Evolutionary conservation across 2,888 invertebrate species (phyloP).

Genomic region (Troides aeacus): DNA sequence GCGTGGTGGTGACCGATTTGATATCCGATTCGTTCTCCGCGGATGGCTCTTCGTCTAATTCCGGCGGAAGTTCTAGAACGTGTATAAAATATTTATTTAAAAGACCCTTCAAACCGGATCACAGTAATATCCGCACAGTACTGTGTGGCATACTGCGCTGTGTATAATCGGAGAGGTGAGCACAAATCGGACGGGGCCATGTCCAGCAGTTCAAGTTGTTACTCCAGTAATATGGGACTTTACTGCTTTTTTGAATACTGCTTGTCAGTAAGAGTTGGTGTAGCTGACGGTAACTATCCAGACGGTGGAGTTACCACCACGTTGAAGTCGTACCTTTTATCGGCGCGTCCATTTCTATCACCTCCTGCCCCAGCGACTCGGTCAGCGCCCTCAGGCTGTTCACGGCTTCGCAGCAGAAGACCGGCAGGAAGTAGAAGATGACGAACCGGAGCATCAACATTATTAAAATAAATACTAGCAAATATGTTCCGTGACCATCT

Average conservation of each 20-base stretch:
- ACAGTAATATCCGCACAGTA: too few species aligned
- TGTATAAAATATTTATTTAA: too few species aligned
- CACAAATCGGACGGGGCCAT: too few species aligned
- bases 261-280: too few species aligned
- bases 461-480: not conserved
- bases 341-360: conserved; percentile 59
- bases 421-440: conserved; percentile 31
- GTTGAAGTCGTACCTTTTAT: conserved; percentile 48
- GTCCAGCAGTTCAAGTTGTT: too few species aligned
- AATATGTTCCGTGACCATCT: not conserved
- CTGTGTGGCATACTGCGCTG: too few species aligned
- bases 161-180: too few species aligned
- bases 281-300: too few species aligned
- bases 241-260: too few species aligned
- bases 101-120: too few species aligned
- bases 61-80: conserved; percentile 53
- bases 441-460: conserved; percentile 42
- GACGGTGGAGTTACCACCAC: too few species aligned
- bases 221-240: too few species aligned
- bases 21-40: conserved; percentile 49
- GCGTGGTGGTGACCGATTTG: conserved; percentile 35
- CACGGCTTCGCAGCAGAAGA: conserved; percentile 10
- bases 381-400: conserved; percentile 49
- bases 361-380: conserved; percentile 60
- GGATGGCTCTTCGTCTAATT: conserved; percentile 67